Evolutionary conservation across 2,797 vertebrate genomes (phyloP), one percentile per base, ranked within the genome.

Genomic region (Rousettus madagascariensis): DNA sequence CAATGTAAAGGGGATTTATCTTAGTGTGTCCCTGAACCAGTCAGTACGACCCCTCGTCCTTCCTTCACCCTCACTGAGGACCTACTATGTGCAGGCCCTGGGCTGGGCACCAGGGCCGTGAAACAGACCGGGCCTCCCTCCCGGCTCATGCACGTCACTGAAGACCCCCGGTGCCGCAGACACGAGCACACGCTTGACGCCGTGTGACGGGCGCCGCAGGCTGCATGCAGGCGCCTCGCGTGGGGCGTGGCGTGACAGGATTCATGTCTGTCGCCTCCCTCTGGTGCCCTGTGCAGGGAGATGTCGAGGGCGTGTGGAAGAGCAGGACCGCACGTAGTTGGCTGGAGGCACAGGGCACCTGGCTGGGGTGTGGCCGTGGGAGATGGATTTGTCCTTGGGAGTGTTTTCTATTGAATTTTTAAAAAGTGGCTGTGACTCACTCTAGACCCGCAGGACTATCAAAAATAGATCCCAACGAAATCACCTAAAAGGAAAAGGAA

Each of bases 271-370:
- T 53, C 12, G 22, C 26, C 3, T 33, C 33, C 8, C 24, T 49
- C 8, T 65, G 82, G 38, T 0, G 17, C n/a, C 46, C 87, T 30
- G 30, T 55, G 59, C 19, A 65, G n/a, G 33, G 33, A 63, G 51
- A 0, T 9, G 8, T 1, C 9, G 66, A 38, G 55, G n/a, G 15
- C 5, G 0, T 4, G 5, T 1, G 0, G n/a, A 65, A 38, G 57
- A 53, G 43, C 43, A 41, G 65, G 43, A 41, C 38, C 17, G 8
- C 22, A 5, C 24, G 2, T 2, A 15, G 36, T 36, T 15, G 20
- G 36, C 61, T 46, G 4, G 33, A 36, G 19, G 6, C 22, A 1
- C 20, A 41, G 63, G 28, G 28, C 33, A 12, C 65, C 59, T 20
- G 86, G 38, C 22, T 0, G 2, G 26, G 15, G 13, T 16, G 6